Conservation (phyloP, 37 sponge, comb jelly and placozoan genomes). For the Diacarnus erythraeanus region DNA sequence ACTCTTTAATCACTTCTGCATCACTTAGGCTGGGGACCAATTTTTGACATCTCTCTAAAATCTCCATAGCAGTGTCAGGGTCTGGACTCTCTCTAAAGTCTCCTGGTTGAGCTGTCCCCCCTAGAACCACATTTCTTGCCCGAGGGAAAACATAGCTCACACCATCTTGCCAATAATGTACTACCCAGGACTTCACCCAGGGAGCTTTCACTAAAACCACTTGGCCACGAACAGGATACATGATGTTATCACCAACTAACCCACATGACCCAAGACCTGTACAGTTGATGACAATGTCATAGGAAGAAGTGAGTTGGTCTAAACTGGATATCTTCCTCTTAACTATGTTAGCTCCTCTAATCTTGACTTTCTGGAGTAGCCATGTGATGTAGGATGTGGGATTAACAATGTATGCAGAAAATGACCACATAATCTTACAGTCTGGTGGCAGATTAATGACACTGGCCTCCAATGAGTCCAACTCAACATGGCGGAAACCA, state of each 20-base stretch:
- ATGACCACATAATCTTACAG: slow-evolving; percentile 18
- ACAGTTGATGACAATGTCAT: slow-evolving; percentile 79
- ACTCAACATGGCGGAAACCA: slow-evolving; percentile 23
- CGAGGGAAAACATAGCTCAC: slow-evolving; percentile 44
- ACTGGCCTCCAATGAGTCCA: slow-evolving; percentile 15
- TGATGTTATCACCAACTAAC: slow-evolving; percentile 35
- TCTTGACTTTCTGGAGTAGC: slow-evolving; percentile 33
- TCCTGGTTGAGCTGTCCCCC: slow-evolving; percentile 36
- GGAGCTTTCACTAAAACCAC: slow-evolving; percentile 66
- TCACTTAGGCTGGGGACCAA: slow-evolving; percentile 44
- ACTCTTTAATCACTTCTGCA: slow-evolving; percentile 42
- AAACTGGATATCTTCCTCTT: slow-evolving; percentile 35
- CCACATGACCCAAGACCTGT: slow-evolving; percentile 68
- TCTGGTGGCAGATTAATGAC: neutral
- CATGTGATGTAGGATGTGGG: slow-evolving; percentile 49
- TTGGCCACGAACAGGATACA: slow-evolving; percentile 70
- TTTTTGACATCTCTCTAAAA: slow-evolving; percentile 13
- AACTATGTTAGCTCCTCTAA: slow-evolving; percentile 34
- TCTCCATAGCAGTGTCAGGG: slow-evolving; percentile 11
- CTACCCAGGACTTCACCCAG: slow-evolving; percentile 62
- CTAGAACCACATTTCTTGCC: slow-evolving; percentile 31
- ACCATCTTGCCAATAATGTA: neutral
- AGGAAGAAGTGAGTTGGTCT: slow-evolving; percentile 18
- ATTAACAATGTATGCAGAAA: slow-evolving; percentile 30
- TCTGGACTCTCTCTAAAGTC: slow-evolving; percentile 28